Evolutionary conservation across 1,140 invertebrate genomes (phyloP).

Genomic region (Adoxophyes honmai): DNA sequence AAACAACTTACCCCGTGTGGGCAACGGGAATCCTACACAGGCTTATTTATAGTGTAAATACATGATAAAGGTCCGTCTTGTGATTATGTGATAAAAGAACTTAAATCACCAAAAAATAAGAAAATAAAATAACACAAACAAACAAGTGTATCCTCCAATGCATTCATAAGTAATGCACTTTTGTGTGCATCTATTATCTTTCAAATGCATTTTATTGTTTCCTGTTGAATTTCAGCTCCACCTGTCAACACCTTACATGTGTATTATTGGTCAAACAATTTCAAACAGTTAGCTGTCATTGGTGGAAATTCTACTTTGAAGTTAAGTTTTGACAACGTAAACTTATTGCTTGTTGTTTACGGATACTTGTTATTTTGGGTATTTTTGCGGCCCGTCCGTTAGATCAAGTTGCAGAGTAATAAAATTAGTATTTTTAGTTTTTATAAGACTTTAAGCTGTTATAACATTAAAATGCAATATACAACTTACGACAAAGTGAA

Average conservation of each 20-base stretch:
- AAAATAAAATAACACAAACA: slow-evolving; percentile 7
- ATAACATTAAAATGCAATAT: too few relatives aligned
- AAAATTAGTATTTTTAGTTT: too few relatives aligned
- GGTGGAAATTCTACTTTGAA: neutral
- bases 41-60: neutral
- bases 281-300: neutral
- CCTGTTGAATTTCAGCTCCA: neutral
- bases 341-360: too few relatives aligned
- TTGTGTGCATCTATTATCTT: slow-evolving; percentile 10
- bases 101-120: neutral
- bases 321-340: neutral
- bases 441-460: too few relatives aligned
- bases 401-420: too few relatives aligned
- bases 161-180: slow-evolving; percentile 8
- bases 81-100: neutral
- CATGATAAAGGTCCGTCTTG: slow-evolving; percentile 1
- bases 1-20: slow-evolving; percentile 9
- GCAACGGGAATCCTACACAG: slow-evolving; percentile 5
- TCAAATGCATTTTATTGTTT: slow-evolving; percentile 4
- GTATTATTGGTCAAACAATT: neutral
- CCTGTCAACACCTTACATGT: neutral
- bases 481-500: too few relatives aligned
- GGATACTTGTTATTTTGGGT: too few relatives aligned
- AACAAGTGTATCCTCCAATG: slow-evolving; percentile 10
- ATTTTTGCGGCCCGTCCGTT: too few relatives aligned